Evolutionary conservation across 1,140 invertebrate species (phyloP).

Genomic region (Lasioglossum albipes): DNA sequence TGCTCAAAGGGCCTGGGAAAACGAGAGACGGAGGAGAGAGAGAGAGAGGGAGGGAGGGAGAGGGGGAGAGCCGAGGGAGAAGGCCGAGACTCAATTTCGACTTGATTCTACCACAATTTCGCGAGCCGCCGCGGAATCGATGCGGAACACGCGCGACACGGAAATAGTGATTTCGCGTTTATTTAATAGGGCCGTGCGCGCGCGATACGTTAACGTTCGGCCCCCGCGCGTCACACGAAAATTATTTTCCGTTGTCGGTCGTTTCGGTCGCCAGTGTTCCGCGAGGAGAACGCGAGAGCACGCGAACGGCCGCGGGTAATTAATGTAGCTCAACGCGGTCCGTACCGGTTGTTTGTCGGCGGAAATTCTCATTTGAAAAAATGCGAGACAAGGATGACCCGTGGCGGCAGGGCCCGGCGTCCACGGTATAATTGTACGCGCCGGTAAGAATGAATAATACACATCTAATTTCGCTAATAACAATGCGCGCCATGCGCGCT

Average conservation of each 20-base stretch:
- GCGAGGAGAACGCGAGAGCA: neutral
- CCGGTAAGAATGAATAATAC: conserved; percentile 39
- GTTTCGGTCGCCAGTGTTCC: neutral
- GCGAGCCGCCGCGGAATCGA: neutral
- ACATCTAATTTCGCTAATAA: conserved; percentile 46
- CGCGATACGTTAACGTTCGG: neutral
- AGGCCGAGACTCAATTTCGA: neutral
- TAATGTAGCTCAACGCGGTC: conserved; percentile 35
- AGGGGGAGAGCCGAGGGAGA: no score
- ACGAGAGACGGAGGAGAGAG: no score
- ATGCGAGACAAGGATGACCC: conserved; percentile 8
- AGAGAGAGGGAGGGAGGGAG: no score
- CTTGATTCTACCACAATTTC: neutral
- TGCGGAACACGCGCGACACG: no score
- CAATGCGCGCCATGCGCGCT: neutral
- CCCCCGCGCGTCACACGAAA: neutral
- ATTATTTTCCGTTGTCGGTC: conserved; percentile 18
- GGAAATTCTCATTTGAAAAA: conserved; percentile 45
- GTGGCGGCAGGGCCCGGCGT: neutral
- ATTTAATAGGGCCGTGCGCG: conserved; percentile 12
- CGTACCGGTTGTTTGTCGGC: conserved; percentile 31
- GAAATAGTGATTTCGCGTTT: conserved; percentile 22
- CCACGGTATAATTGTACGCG: conserved; percentile 35
- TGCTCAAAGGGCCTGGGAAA: neutral
- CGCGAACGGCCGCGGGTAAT: conserved; percentile 11